phyloP scores from a whole-genome alignment of 2,888 invertebrate genomes.

The Diarsia brunnea region DNA sequence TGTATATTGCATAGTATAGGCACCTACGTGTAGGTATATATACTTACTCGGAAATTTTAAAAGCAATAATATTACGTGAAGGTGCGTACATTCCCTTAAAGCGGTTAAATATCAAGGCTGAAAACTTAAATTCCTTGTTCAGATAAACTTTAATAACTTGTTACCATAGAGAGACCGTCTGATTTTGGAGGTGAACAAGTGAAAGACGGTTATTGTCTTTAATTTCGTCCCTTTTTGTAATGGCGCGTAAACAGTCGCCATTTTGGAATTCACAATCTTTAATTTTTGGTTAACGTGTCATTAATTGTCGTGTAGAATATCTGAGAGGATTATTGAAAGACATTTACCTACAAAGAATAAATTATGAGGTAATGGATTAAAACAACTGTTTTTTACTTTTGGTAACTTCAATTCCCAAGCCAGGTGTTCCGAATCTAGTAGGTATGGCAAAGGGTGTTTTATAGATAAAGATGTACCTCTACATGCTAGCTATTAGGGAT shows the following conservation, averaged over 20 bases:
- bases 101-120: constrained; percentile 58
- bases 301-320: neutral
- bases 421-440: neutral
- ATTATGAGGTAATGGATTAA: constrained; percentile 12
- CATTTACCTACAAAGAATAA: constrained; percentile 4
- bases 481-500: neutral
- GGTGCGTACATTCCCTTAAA: constrained; percentile 34
- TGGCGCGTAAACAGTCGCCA: constrained; percentile 22
- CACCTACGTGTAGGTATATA: too few species aligned
- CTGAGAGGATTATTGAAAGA: neutral
- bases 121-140: constrained; percentile 40
- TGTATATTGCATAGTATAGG: too few species aligned
- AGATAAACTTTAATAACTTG: constrained; percentile 46
- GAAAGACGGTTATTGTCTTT: constrained; percentile 22
- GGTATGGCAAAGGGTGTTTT: neutral
- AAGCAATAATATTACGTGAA: constrained; percentile 10
- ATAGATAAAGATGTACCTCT: neutral
- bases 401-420: neutral
- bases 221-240: constrained; percentile 15
- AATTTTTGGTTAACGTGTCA: neutral
- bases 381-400: neutral
- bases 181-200: constrained; percentile 54
- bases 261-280: constrained; percentile 3
- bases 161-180: constrained; percentile 23
- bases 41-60: neutral